Conservation (phyloP, 2,113 vertebrate species). For the Ursus arctos region DNA sequence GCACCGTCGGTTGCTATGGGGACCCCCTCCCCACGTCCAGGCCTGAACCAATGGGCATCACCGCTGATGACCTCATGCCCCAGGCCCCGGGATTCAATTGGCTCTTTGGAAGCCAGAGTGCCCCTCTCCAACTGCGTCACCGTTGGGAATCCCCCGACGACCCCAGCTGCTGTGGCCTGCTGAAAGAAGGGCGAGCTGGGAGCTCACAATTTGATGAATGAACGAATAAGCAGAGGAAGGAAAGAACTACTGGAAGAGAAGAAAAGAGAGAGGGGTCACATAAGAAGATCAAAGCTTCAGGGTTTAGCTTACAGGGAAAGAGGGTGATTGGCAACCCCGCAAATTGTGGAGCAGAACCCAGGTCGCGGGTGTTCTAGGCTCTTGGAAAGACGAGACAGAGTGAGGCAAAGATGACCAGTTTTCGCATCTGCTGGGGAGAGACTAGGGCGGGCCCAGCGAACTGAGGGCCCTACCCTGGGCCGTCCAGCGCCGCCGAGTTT, state of each 20-base stretch:
- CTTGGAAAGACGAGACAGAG: not conserved
- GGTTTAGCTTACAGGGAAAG: not conserved
- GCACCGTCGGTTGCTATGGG: conserved; percentile 76
- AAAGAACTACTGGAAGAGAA: not conserved
- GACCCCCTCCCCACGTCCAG: conserved; percentile 17
- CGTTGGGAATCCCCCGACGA: conserved; percentile 63
- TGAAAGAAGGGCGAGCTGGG: not conserved
- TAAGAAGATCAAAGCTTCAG: not conserved
- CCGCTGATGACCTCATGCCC: conserved; percentile 78
- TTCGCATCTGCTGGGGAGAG: not conserved
- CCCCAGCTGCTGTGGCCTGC: not conserved
- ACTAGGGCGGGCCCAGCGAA: conserved; percentile 49
- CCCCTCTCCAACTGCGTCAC: conserved; percentile 61
- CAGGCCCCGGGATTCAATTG: conserved; percentile 56
- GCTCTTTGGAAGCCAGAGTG: conserved; percentile 37
- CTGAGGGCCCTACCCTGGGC: conserved; percentile 60
- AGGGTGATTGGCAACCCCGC: not conserved
- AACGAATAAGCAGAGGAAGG: conserved; percentile 12
- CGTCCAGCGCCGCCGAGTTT: conserved; percentile 64
- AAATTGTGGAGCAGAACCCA: not conserved
- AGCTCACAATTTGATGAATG: not conserved
- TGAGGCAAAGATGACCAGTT: not conserved
- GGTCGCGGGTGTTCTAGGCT: not conserved
- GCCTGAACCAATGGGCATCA: conserved; percentile 71
- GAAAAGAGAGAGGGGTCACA: not conserved